Percentiles rank a stretch among this genome's conserved stretches.
Conservation (phyloP, 2,888 invertebrate species). For the Furcula furcula region DNA sequence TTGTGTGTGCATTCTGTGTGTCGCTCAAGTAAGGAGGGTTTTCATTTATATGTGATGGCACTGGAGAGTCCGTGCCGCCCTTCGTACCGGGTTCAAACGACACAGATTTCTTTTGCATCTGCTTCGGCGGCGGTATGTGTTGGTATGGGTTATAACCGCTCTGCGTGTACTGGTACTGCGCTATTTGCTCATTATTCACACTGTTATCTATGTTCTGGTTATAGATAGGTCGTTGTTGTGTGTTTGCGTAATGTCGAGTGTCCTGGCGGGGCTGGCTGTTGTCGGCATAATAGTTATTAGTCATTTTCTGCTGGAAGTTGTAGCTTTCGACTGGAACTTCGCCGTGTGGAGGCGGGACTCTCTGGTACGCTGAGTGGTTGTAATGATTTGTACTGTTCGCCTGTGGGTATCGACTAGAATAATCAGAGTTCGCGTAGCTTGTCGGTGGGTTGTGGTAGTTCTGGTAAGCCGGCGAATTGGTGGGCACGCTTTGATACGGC, state of each 20-base stretch:
- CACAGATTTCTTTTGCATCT: conserved; percentile 85
- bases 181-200: conserved; percentile 42
- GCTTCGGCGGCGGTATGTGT: conserved; percentile 83
- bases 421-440: conserved; percentile 69
- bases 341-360: conserved; percentile 83
- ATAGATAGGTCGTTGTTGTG: conserved; percentile 64
- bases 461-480: conserved; percentile 70
- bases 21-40: conserved; percentile 39
- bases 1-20: conserved; percentile 40
- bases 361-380: conserved; percentile 79
- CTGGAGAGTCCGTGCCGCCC: conserved; percentile 80
- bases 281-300: conserved; percentile 63
- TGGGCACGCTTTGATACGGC: conserved; percentile 75
- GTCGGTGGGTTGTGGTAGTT: conserved; percentile 78
- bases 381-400: conserved; percentile 59
- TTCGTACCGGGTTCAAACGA: conserved; percentile 89
- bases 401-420: conserved; percentile 76
- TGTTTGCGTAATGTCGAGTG: conserved; percentile 56
- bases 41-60: conserved; percentile 64
- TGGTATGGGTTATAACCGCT: conserved; percentile 82
- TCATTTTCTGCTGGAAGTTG: conserved; percentile 63
- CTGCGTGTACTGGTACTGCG: conserved; percentile 58
- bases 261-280: conserved; percentile 53
- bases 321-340: conserved; percentile 59
- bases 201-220: conserved; percentile 57